A percentile compares a stretch with the other conserved stretches of the same genome.
Evolutionary conservation across 1,140 invertebrate species (phyloP).

Genomic region (Andricus grossulariae): DNA sequence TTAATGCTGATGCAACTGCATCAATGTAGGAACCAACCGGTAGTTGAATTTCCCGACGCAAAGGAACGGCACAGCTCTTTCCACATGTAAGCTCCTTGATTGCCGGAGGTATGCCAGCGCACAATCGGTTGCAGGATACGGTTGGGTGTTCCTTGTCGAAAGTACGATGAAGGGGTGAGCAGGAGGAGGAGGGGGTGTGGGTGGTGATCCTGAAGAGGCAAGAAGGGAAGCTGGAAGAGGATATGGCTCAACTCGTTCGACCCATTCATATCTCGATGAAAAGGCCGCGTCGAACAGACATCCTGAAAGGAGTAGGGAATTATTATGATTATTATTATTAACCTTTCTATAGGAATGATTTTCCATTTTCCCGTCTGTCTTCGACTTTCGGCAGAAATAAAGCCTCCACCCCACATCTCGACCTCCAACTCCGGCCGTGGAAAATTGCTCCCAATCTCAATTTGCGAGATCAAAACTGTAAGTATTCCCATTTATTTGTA

Average conservation of each 20-base stretch:
- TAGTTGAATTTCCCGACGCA: conserved; percentile 1
- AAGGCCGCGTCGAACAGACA: conserved; percentile 68
- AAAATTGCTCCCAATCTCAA: conserved; percentile 25
- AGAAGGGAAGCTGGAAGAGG: conserved; percentile 54
- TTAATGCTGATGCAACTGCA: not conserved
- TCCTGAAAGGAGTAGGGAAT: conserved; percentile 70
- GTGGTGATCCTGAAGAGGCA: not conserved
- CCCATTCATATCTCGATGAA: conserved; percentile 72
- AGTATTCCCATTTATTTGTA: not conserved
- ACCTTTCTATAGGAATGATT: conserved; percentile 61
- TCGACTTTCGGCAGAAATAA: conserved; percentile 24
- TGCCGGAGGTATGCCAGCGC: conserved; percentile 5
- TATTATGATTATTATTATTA: conserved; percentile 72
- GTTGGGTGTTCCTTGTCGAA: conserved; percentile 28
- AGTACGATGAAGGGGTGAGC: not conserved
- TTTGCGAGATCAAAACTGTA: conserved; percentile 12
- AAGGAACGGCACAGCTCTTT: not conserved
- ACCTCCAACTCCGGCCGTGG: not conserved
- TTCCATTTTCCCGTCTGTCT: conserved; percentile 31
- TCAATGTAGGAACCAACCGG: not conserved
- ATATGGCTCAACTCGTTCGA: conserved; percentile 73
- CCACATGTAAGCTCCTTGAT: conserved; percentile 2
- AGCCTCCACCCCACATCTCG: not conserved
- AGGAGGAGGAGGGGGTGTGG: not conserved
- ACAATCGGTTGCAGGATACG: conserved; percentile 20